Base-by-base conservation (phyloP, 2,797 vertebrate genomes). In the Sebastes matsubarae region DNA sequence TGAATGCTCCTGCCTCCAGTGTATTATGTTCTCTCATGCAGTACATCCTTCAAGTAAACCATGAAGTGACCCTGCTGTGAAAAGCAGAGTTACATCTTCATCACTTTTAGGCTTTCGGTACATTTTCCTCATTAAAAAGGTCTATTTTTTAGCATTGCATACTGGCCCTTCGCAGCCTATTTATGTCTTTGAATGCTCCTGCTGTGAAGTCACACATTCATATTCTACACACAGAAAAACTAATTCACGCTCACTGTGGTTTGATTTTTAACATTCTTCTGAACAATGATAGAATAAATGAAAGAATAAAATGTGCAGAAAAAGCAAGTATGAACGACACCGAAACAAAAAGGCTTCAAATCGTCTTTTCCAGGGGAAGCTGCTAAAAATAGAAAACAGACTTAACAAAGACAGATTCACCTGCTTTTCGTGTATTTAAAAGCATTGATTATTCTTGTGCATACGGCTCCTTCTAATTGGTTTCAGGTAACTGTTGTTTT, bases 21-120 rank as follows among this genome's bases (percentile, higher is more conserved):
- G 57, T 63, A 24, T 63, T 14, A 10, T 54, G 4, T 61, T 70
- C 18, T 72, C 55, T 34, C 57, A 24, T 32, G 68, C 32, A 32
- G 34, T 46, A 20, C 24, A 70, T 87, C 81, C 79, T 80, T 82
- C 67, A 83, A 71, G 74, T 71, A 81, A 80, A 77, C 72, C 66
- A 68, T 54, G 30, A 77, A 75, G 66, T 66, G 68, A 59, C 14
- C 29, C 60, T 52, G 74, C 80, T 80, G 72, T 59, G 64, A 80
- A 55, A 77, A 79, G 66, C 66, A 72, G 25, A 34, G 75, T 65
- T 68, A 29, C 59, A 64, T 78, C 77, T 77, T 72, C 36, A 69
- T 83, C 70, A 75, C 60, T 65, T 65, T 29, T 52, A 68, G 60
- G 29, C 64, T 76, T 68, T 61, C 8, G 27, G 24, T 57, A 14